Evolutionary conservation across 2,797 vertebrate genomes (phyloP), one percentile per base, ranked within the genome.

Genomic region (Synaphobranchus kaupii): DNA sequence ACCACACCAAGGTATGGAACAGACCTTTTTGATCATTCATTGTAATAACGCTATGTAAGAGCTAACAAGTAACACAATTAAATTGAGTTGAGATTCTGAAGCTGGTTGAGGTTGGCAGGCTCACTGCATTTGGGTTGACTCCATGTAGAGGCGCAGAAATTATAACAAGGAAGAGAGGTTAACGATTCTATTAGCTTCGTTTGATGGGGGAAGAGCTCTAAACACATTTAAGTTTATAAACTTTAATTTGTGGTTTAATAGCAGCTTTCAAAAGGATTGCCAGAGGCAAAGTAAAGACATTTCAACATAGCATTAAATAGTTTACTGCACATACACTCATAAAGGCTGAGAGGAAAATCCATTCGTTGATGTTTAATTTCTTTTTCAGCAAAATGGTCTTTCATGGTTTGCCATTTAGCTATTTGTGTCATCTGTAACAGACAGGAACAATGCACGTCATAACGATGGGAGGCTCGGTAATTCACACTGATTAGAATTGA

Each of bases 401-500:
- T 63, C 25, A 58, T 63, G 84, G 86, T 87, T 91, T 90, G 86
- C 81, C 87, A 73, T 88, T 85, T 80, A 28, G 48, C 50, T 13
- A 9, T 85, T 82, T 44, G 56, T 76, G 60, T 73, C 60, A 10
- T 56, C 31, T 86, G 68, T 71, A 10, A 22, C 47, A 56, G 44
- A 85, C 68, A 83, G 15, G 56, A 81, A n/a, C 73, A 39, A 25
- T 47, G 4, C 56, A 28, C 47, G 17, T 8, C n/a, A 34, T 86
- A 15, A 68, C 47, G 20, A 22, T n/a, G 66, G 56, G 48, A 71
- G 80, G 85, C 52, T 63, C 28, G 22, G 63, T 78, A 63, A 86
- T 78, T 84, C 54, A 25, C 88, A 44, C 88, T 88, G 88, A 88
- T 88, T 88, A 86, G 85, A 86, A 88, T 44, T 13, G 78, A 88